Evolutionary conservation across 2,888 invertebrate species (phyloP).

Genomic region (Coleophora flavipennella): DNA sequence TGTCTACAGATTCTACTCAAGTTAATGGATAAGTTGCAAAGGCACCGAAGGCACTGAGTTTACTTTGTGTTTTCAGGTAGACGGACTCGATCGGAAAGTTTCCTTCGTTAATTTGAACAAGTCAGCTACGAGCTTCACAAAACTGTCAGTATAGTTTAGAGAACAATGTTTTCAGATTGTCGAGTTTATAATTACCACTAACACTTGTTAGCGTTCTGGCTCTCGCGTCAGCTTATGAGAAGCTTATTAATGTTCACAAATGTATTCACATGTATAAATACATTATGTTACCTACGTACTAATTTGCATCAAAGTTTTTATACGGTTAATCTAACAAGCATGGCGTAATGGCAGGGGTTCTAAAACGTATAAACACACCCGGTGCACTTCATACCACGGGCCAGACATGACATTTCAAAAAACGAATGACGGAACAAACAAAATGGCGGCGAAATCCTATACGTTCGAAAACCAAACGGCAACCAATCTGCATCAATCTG

Average conservation of each 20-base stretch:
- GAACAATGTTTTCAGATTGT: constrained; percentile 35
- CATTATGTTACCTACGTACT: too few relatives aligned
- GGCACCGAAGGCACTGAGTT: constrained; percentile 64
- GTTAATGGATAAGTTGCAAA: constrained; percentile 72
- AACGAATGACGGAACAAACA: too few relatives aligned
- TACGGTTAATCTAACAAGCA: too few relatives aligned
- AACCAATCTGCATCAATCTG: too few relatives aligned
- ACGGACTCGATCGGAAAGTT: constrained; percentile 69
- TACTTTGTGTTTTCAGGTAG: constrained; percentile 72
- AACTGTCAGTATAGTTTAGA: constrained; percentile 52
- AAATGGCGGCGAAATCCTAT: too few relatives aligned
- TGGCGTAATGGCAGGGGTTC: too few relatives aligned
- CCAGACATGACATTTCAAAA: too few relatives aligned
- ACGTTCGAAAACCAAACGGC: too few relatives aligned
- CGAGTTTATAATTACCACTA: constrained; percentile 24
- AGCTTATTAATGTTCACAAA: constrained; percentile 4
- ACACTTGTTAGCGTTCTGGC: constrained; percentile 1
- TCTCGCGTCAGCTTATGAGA: neutral
- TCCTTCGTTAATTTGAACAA: constrained; percentile 70
- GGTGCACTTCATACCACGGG: too few relatives aligned
- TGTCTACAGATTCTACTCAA: constrained; percentile 72
- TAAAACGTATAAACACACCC: too few relatives aligned
- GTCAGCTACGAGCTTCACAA: constrained; percentile 49
- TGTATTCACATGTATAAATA: too few relatives aligned
- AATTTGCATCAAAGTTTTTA: too few relatives aligned